Base-by-base conservation (phyloP, 2,797 vertebrate species). In the Rallus crepitans region DNA sequence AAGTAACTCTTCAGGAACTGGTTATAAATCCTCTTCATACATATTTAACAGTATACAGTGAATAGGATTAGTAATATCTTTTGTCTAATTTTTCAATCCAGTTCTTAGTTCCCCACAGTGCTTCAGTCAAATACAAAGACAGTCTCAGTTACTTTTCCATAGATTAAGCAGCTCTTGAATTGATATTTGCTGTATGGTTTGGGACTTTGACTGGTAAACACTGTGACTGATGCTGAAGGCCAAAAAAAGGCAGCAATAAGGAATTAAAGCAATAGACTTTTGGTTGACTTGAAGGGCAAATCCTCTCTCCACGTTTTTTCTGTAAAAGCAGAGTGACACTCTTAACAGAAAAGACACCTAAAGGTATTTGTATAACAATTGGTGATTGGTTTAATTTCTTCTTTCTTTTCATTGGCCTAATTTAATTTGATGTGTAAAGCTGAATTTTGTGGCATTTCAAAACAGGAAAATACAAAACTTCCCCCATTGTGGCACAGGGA, bases 141-240 rank as follows among this genome's bases (percentile, higher is more conserved):
- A 78, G 66, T 68, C 83, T 95, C 94, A 96, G 95, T 94, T 94
- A 94, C 94, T 97, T 97, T 95, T 96, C 89, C 91, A 72, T 97
- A 96, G 94, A 95, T 97, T 90, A 93, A 97, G 93, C 94, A 96
- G 93, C 92, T 90, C 91, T 97, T 94, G 87, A 92, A 95, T 95
- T 97, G 94, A 88, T 92, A 95, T 96, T 97, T 97, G 82, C 91
- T 95, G 95, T 97, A 96, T 96, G 92, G 96, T 94, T 95, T 97
- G 95, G 90, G 89, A 94, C 96, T 87, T 95, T 56, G 76, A 93
- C 84, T 95, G 92, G 96, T 97, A 95, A 97, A 98, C 95, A 97
- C 87, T 85, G 95, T 78, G 93, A 93, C 70, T 94, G 73, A 56
- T 87, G 82, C 89, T 97, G 86, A 97, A 93, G 80, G 89, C 82